These are phyloP conservation scores for Lamprologus lemairii DNA, from an alignment of 2,113 vertebrate species.

Conservation along the genomic window DNA sequence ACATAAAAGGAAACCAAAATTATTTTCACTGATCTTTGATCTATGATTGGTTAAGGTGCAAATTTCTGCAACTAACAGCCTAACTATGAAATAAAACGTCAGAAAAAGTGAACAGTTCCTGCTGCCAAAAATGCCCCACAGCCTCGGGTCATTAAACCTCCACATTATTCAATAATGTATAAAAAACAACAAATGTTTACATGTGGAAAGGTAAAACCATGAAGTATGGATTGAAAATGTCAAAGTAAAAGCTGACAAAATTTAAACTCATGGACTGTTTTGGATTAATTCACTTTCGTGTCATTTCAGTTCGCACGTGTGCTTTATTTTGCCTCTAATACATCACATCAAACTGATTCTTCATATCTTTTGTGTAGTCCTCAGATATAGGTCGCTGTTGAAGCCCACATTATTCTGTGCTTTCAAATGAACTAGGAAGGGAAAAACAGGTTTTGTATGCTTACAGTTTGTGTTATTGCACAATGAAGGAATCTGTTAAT, in stretches of 20 bases:
- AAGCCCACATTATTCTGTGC: background rate
- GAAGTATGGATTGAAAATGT: background rate
- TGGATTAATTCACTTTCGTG: fast-evolving
- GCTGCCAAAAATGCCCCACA: background rate
- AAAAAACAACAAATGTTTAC: background rate
- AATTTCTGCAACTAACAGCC: background rate
- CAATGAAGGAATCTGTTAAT: background rate
- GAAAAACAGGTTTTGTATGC: background rate
- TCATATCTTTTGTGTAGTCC: background rate
- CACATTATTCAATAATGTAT: background rate
- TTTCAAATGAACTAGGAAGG: background rate
- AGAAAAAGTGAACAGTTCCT: background rate
- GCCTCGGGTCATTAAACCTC: background rate
- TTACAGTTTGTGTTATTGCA: background rate
- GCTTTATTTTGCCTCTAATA: background rate
- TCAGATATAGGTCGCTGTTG: background rate
- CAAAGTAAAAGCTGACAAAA: background rate
- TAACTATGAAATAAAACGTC: background rate
- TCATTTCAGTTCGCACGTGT: background rate
- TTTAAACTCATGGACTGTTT: background rate
- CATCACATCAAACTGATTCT: background rate
- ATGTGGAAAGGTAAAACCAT: background rate
- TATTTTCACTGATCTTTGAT: background rate
- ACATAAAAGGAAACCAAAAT: background rate
- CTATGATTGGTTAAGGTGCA: fast-evolving